These are phyloP conservation scores for Oostethus manadensis DNA, from an alignment of 2,113 vertebrate genomes.

Conservation along the genomic window DNA sequence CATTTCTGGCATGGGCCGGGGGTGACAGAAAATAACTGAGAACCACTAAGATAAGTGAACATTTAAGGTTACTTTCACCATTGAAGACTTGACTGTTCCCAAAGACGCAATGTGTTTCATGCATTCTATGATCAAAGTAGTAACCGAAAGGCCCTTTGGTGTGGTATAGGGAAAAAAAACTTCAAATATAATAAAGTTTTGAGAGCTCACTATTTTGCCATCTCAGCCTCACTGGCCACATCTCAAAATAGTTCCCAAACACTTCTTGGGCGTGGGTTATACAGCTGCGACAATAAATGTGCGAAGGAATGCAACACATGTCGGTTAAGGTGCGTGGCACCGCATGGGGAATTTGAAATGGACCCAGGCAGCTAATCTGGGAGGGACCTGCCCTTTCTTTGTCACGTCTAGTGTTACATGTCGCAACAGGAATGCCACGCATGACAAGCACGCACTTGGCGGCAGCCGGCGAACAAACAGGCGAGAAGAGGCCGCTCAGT, in stretches of 20 bases:
- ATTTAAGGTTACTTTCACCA: no score
- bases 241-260: slow-evolving; percentile 23
- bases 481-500: slow-evolving; percentile 57
- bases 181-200: no score
- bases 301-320: slow-evolving; percentile 26
- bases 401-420: slow-evolving; percentile 53
- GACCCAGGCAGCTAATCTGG: slow-evolving; percentile 51
- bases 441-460: slow-evolving; percentile 58
- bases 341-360: slow-evolving; percentile 35
- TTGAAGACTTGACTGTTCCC: no score
- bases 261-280: slow-evolving; percentile 15
- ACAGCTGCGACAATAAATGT: slow-evolving; percentile 17
- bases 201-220: slow-evolving; percentile 24
- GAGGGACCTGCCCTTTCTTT: slow-evolving; percentile 53
- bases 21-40: no score
- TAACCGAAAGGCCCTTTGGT: no score
- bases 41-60: no score
- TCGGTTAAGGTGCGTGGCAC: slow-evolving; percentile 26
- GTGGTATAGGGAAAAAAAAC: no score
- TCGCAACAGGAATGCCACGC: slow-evolving; percentile 60
- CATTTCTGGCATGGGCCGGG: no score
- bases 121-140: no score
- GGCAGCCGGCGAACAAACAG: slow-evolving; percentile 51
- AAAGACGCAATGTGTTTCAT: no score
- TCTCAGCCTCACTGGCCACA: slow-evolving; percentile 9